Base-by-base conservation (phyloP, 2,888 invertebrate genomes). In the Perdita meconis region DNA sequence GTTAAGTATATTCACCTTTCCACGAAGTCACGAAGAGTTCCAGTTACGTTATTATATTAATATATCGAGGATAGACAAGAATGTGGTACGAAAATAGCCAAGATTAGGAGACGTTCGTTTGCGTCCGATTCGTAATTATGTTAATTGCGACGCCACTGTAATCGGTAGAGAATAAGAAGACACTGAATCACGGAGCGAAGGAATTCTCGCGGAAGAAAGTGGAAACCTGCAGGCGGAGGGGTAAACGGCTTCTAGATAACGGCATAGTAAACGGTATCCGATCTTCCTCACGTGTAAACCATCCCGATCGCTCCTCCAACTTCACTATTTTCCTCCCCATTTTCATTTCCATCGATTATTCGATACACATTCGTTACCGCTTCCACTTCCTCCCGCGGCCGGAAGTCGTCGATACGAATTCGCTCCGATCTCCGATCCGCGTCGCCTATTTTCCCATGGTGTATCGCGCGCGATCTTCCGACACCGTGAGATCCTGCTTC, bases 211-310 rank as follows among this genome's bases (percentile, higher is more conserved):
- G 47, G 55, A 79, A 61, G 80, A 80, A 80, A 80, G 79, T 80
- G 75, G 80, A 79, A 81, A 78, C 71, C 71, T 61, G 59, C 36
- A 36, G 2, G 53, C 70, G 75, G 69, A 56, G 71, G 74, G 78
- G 71, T 76, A 75, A 68, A 80, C 68, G 73, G 67, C 76, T 74
- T 77, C 72, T 74, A 85, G 72, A 77, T 84, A 82, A 83, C 80
- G 83, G 78, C 75, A 82, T 83, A 73, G 81, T 78, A 77, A 84
- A 81, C 83, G 84, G 84, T 80, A 80, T 82, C 67, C 70, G 73
- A 79, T 83, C 78, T 73, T 72, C 56, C 69, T 71, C 50, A 13
- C 72, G 55, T 53, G 59, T 16, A 38, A 59, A 56, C 55, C 57
- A 71, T 68, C 44, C 16, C 61, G 60, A 59, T 57, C 59, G 67